Evolutionary conservation across 1,140 invertebrate genomes (phyloP).

Genomic region (Linepithema humile): DNA sequence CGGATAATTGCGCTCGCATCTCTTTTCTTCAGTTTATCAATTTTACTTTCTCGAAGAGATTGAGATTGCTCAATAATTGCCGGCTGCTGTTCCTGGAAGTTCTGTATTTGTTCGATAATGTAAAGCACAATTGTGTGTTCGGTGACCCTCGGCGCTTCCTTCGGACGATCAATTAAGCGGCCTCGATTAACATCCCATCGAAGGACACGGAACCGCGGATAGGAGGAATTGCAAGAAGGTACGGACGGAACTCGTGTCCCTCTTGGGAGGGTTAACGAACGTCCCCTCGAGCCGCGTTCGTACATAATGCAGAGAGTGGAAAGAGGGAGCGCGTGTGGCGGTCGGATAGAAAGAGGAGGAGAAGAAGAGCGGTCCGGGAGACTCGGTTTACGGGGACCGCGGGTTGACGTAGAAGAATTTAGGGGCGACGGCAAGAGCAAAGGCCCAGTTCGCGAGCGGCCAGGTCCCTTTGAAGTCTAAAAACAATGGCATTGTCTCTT

Average conservation of each 20-base stretch:
- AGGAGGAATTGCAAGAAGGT: slow-evolving; percentile 18
- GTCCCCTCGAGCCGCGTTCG: slow-evolving; percentile 69
- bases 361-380: slow-evolving; percentile 18
- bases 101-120: neutral
- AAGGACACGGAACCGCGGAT: slow-evolving; percentile 1
- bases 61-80: neutral
- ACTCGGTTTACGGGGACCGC: slow-evolving; percentile 70
- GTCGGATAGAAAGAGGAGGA: slow-evolving; percentile 19
- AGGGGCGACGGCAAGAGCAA: slow-evolving; percentile 84
- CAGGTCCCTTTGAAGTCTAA: slow-evolving; percentile 84
- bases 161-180: slow-evolving; percentile 30
- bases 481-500: slow-evolving; percentile 85
- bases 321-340: slow-evolving; percentile 63
- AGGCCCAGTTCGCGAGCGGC: slow-evolving; percentile 82
- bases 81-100: neutral
- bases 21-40: too few relatives aligned
- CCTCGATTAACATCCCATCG: slow-evolving; percentile 49
- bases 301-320: slow-evolving; percentile 72
- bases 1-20: too few relatives aligned
- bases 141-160: neutral
- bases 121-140: neutral
- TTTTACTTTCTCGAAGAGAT: neutral
- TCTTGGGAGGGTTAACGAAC: slow-evolving; percentile 73
- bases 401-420: slow-evolving; percentile 84
- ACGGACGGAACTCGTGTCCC: slow-evolving; percentile 48